Percentiles rank a stretch among this genome's conserved stretches.
Conservation (phyloP, 1,140 invertebrate species). For the Camponotus floridanus region DNA sequence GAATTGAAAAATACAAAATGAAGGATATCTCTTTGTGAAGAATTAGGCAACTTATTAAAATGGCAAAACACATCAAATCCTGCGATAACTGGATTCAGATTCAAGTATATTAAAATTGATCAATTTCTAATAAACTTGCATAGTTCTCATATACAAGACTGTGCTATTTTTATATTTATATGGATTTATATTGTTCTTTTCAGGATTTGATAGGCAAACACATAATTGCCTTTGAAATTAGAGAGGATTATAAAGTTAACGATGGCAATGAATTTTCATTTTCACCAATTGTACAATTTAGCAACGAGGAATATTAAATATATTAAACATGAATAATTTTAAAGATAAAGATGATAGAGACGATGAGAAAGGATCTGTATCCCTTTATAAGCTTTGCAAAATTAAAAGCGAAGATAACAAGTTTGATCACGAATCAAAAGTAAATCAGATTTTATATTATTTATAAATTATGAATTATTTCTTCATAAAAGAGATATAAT, state of each 20-base stretch:
- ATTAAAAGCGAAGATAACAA: slow-evolving; percentile 72
- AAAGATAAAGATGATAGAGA: slow-evolving; percentile 46
- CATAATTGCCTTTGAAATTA: slow-evolving; percentile 66
- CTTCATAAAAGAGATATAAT: too few relatives aligned
- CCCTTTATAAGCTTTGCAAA: slow-evolving; percentile 71
- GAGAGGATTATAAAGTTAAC: slow-evolving; percentile 26
- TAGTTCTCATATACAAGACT: background rate
- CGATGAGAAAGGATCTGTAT: slow-evolving; percentile 8
- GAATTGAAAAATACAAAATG: too few relatives aligned
- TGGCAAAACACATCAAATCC: slow-evolving; percentile 40
- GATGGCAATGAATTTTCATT: slow-evolving; percentile 57
- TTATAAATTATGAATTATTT: background rate
- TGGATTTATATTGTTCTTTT: background rate
- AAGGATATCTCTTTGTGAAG: background rate
- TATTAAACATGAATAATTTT: slow-evolving; percentile 76
- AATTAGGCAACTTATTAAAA: slow-evolving; percentile 8
- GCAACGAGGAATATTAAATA: slow-evolving; percentile 73
- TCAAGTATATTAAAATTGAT: slow-evolving; percentile 36
- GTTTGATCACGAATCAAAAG: slow-evolving; percentile 68
- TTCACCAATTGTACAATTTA: slow-evolving; percentile 53
- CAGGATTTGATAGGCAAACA: slow-evolving; percentile 73
- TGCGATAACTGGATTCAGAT: slow-evolving; percentile 21
- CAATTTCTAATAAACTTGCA: background rate
- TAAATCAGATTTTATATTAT: slow-evolving; percentile 38
- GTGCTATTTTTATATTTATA: slow-evolving; percentile 8